Evolutionary conservation across 2,113 vertebrate species (phyloP).

Genomic region (Anser cygnoides): DNA sequence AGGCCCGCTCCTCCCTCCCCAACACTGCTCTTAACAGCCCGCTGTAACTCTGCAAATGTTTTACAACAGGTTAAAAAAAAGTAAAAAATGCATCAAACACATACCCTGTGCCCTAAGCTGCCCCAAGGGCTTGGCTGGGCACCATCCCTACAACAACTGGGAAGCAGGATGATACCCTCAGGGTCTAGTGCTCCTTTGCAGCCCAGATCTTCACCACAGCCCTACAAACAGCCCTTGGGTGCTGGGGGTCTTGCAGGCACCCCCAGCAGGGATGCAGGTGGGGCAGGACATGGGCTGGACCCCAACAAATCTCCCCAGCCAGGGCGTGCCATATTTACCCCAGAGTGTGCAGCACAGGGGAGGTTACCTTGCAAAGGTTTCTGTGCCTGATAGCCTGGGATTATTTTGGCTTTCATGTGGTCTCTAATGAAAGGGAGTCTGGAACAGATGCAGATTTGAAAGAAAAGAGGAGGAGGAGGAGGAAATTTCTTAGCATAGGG

Average conservation of each 20-base stretch:
- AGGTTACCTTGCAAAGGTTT: slow-evolving; percentile 21
- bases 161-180: not conserved
- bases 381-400: slow-evolving; percentile 52
- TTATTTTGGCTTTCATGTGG: slow-evolving; percentile 72
- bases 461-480: slow-evolving; percentile 68
- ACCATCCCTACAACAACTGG: not conserved
- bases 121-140: fast-evolving
- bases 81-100: not conserved
- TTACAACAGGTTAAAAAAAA: slow-evolving; percentile 59
- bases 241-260: no score
- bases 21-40: slow-evolving; percentile 1
- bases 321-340: slow-evolving; percentile 53
- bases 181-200: not conserved
- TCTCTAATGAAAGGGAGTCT: slow-evolving; percentile 69
- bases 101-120: fast-evolving
- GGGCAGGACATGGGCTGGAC: not conserved
- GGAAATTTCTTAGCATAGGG: slow-evolving; percentile 63
- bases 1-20: slow-evolving; percentile 29
- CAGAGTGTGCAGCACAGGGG: not conserved
- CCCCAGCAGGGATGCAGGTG: not conserved
- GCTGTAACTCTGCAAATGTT: slow-evolving; percentile 33
- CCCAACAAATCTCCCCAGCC: not conserved
- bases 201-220: not conserved
- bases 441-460: slow-evolving; percentile 64
- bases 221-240: not conserved